A percentile compares a stretch with the other conserved stretches of the same genome.
Evolutionary conservation across 2,797 vertebrate genomes (phyloP).

Genomic region (Gymnoscopelus microlampas): DNA sequence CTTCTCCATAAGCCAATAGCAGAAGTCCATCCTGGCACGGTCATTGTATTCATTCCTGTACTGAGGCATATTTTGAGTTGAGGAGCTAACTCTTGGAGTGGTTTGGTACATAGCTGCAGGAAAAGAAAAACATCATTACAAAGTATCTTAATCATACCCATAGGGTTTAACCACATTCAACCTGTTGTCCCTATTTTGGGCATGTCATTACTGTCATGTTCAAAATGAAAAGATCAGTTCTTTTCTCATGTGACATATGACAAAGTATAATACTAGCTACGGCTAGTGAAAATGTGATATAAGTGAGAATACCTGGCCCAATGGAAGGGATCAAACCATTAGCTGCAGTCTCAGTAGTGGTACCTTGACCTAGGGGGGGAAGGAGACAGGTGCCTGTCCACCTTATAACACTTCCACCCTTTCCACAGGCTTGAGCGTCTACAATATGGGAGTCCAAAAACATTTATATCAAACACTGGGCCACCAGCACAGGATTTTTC

Average conservation of each 20-base stretch:
- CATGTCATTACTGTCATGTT: not conserved
- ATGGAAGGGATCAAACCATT: constrained; percentile 6
- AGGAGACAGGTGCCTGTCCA: constrained; percentile 16
- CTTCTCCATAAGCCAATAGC: constrained; percentile 72
- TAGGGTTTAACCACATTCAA: too few relatives aligned
- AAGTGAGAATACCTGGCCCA: constrained; percentile 7
- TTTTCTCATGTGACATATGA: not conserved
- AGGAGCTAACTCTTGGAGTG: constrained; percentile 8
- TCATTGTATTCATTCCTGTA: constrained; percentile 71
- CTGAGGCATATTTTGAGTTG: constrained; percentile 52
- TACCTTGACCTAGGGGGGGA: constrained; percentile 37
- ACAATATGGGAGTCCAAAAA: constrained; percentile 7
- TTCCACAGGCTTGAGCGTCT: constrained; percentile 14
- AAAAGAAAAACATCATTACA: too few relatives aligned
- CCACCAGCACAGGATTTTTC: not conserved
- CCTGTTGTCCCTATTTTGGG: not conserved
- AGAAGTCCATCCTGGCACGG: constrained; percentile 64
- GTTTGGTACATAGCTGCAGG: constrained; percentile 25
- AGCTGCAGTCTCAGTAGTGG: constrained; percentile 1
- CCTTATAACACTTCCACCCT: constrained; percentile 16
- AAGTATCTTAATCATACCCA: too few relatives aligned
- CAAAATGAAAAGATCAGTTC: too few relatives aligned
- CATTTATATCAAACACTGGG: not conserved
- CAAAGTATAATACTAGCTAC: too few relatives aligned
- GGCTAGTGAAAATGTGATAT: too few relatives aligned